A percentile compares a stretch with the other conserved stretches of the same genome.
phyloP scores from a whole-genome alignment of 2,797 vertebrate species.

The Epinephelus malabaricus region DNA sequence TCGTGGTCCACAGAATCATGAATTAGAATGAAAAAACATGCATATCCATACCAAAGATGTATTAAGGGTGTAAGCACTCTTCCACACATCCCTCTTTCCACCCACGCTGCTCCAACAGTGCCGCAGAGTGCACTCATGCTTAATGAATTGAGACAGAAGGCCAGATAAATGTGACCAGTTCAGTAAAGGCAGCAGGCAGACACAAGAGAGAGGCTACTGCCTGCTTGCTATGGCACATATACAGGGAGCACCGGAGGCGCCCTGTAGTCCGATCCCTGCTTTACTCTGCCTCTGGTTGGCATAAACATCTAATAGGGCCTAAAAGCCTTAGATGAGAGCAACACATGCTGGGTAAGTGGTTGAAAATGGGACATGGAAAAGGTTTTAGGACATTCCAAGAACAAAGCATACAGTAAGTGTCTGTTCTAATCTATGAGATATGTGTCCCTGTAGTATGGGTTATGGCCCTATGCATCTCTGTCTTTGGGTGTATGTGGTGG shows the following conservation, averaged over 20 bases:
- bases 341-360: slow-evolving; percentile 76
- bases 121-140: slow-evolving; percentile 56
- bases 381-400: slow-evolving; percentile 77
- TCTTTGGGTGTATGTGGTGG: background rate
- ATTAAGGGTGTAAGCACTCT: slow-evolving; percentile 31
- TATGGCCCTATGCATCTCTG: background rate
- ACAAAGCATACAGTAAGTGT: slow-evolving; percentile 63
- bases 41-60: slow-evolving; percentile 28
- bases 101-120: slow-evolving; percentile 51
- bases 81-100: slow-evolving; percentile 19
- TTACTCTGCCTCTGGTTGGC: slow-evolving; percentile 54
- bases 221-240: slow-evolving; percentile 51
- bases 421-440: slow-evolving; percentile 62
- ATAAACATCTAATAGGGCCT: slow-evolving; percentile 75
- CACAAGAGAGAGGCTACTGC: slow-evolving; percentile 45
- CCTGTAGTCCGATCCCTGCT: slow-evolving; percentile 55
- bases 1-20: background rate
- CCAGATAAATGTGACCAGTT: slow-evolving; percentile 75
- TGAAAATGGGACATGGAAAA: slow-evolving; percentile 77
- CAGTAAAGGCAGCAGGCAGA: slow-evolving; percentile 63
- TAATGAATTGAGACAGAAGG: slow-evolving; percentile 78
- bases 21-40: background rate
- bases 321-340: slow-evolving; percentile 74
- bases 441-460: slow-evolving; percentile 40
- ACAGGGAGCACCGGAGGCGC: slow-evolving; percentile 55